phyloP scores from a whole-genome alignment of 2,797 vertebrate species.

The Ataeniobius toweri region DNA sequence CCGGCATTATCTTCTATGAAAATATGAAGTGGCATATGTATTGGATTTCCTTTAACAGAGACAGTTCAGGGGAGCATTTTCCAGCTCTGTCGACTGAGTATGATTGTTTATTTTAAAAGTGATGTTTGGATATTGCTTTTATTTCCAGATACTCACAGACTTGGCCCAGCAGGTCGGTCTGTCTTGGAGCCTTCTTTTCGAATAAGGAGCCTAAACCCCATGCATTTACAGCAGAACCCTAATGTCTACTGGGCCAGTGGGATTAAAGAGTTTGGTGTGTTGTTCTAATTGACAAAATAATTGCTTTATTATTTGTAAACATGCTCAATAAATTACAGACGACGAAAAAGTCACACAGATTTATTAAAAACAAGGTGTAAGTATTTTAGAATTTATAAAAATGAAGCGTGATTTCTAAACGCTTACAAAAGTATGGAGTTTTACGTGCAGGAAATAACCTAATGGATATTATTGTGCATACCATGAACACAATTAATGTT shows the following conservation, averaged over 20 bases:
- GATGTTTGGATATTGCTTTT: constrained; percentile 73
- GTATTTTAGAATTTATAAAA: neutral
- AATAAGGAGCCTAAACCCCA: constrained; percentile 54
- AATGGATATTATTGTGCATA: too few species aligned
- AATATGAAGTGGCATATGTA: constrained; percentile 59
- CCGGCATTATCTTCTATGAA: constrained; percentile 52
- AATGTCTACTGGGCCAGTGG: constrained; percentile 50
- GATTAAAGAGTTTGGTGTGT: constrained; percentile 58
- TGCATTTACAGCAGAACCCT: constrained; percentile 49
- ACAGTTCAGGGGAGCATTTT: constrained; percentile 40
- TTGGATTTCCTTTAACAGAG: constrained; percentile 66
- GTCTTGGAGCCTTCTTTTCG: constrained; percentile 41
- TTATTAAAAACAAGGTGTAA: constrained; percentile 62
- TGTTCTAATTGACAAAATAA: constrained; percentile 72
- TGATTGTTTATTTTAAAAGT: constrained; percentile 76
- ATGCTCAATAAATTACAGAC: constrained; percentile 52
- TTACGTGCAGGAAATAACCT: neutral
- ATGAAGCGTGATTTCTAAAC: neutral
- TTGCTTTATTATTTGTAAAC: constrained; percentile 72
- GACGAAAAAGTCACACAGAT: constrained; percentile 60
- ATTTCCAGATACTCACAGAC: constrained; percentile 68
- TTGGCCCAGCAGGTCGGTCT: constrained; percentile 50
- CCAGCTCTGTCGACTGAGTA: constrained; percentile 48
- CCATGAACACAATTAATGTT: neutral
- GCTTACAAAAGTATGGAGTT: neutral